Percentiles rank a stretch among this genome's conserved stretches.
phyloP scores from a whole-genome alignment of 2,113 vertebrate species.

The Bettongia penicillata region DNA sequence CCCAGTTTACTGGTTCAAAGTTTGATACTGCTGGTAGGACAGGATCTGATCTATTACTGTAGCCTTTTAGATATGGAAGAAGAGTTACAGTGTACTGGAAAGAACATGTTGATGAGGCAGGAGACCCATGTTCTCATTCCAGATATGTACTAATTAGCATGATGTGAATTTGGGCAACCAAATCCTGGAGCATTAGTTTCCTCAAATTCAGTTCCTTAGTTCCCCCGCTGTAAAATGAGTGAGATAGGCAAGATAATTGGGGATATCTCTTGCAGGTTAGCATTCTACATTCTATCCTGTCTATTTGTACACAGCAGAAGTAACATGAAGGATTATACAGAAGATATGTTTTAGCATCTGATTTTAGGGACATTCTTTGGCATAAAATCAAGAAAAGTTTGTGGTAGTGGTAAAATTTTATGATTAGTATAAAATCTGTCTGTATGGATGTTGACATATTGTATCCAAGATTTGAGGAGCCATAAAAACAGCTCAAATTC shows the following conservation, averaged over 20 bases:
- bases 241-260: neutral
- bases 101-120: neutral
- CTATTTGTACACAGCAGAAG: neutral
- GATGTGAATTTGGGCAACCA: neutral
- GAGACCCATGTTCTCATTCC: neutral
- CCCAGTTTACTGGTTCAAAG: neutral
- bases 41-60: neutral
- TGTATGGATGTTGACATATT: neutral
- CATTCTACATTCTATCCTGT: neutral
- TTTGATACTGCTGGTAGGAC: neutral
- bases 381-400: neutral
- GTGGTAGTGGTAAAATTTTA: neutral
- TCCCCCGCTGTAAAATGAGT: neutral
- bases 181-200: neutral
- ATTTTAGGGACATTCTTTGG: neutral
- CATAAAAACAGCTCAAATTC: neutral
- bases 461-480: neutral
- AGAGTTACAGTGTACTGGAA: neutral
- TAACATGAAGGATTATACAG: neutral
- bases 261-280: neutral
- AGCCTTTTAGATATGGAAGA: neutral
- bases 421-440: neutral
- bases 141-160: neutral
- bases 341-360: neutral
- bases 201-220: neutral